Base-by-base conservation (phyloP, 2,113 vertebrate genomes). In the Cettia cetti region DNA sequence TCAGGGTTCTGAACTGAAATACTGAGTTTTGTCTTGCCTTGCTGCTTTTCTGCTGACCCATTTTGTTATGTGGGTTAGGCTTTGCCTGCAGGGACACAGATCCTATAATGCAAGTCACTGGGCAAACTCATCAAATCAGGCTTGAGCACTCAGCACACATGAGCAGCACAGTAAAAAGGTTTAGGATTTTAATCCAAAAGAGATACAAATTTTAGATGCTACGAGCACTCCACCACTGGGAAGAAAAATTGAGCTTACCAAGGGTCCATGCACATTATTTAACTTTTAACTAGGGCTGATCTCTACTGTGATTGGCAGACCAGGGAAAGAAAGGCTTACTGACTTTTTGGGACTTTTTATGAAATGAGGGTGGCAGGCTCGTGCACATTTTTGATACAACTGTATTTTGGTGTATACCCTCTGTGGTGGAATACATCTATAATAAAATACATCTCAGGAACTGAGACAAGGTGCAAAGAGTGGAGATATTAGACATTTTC, bases 61-160 rank as follows among this genome's bases (percentile, higher is more conserved):
- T 88, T 97, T 97, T 95, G 60, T 90, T 94, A 97, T 95, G 72
- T 96, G 92, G 90, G 92, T 94, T 96, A 97, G 82, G 71, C 88
- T 94, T 92, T 92, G 93, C 94, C 90, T 93, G 82, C 82, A 94
- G 96, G 85, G 93, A 86, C 71, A 81, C 42, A 39, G 85, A 88
- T 88, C 20, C 2, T 78, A 4, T 86, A 90, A 89, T 64, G 44
- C 84, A 92, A 94, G 90, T 93, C 92, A 91, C 42, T 86, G 87
- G 87, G 76, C 91, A 90, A 40, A 39, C 71, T 93, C 75, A 74
- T 50, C 63, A 74, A 61, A 94, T 90, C 75, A 93, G 64, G 50
- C 82, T 81, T 56, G 71, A 93, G 81, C 42, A 63, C 54, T 65
- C 70, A 33, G 37, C 31, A 26, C 47, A 63, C 50, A 24, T 8